These are phyloP conservation scores for Julus scandinavius DNA, from an alignment of 2,888 invertebrate genomes.

Conservation along the genomic window DNA sequence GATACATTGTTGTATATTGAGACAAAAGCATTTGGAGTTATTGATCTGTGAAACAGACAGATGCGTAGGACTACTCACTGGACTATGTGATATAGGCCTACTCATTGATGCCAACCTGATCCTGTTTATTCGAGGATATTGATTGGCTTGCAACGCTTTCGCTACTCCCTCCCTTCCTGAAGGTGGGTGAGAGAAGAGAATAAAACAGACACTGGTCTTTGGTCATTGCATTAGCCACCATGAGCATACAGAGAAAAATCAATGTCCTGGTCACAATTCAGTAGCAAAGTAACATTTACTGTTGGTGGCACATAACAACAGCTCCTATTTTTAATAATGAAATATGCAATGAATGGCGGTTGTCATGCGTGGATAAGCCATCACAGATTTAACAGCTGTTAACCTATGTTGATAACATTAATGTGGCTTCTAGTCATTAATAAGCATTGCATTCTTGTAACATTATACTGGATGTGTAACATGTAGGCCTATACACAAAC, in stretches of 20 bases:
- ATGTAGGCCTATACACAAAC: too few species aligned
- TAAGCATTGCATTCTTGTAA: too few species aligned
- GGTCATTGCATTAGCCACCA: background rate
- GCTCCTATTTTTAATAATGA: too few species aligned
- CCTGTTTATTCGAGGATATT: background rate
- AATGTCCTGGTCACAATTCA: background rate
- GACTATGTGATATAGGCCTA: background rate
- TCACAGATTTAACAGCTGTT: too few species aligned
- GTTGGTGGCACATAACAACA: background rate
- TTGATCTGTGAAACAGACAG: background rate
- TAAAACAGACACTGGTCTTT: background rate
- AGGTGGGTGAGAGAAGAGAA: slow-evolving; percentile 1
- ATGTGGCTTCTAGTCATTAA: too few species aligned
- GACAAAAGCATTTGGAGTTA: background rate
- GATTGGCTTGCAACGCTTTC: background rate
- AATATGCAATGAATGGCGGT: too few species aligned
- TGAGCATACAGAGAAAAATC: background rate
- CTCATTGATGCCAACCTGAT: background rate
- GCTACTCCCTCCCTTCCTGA: background rate
- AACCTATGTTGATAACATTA: too few species aligned
- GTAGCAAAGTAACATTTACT: background rate
- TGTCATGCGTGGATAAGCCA: too few species aligned
- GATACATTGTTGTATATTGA: background rate
- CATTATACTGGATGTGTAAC: too few species aligned
- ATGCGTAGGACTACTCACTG: background rate